Conservation (phyloP, 2,113 vertebrate species). For the Dinomys branickii region DNA sequence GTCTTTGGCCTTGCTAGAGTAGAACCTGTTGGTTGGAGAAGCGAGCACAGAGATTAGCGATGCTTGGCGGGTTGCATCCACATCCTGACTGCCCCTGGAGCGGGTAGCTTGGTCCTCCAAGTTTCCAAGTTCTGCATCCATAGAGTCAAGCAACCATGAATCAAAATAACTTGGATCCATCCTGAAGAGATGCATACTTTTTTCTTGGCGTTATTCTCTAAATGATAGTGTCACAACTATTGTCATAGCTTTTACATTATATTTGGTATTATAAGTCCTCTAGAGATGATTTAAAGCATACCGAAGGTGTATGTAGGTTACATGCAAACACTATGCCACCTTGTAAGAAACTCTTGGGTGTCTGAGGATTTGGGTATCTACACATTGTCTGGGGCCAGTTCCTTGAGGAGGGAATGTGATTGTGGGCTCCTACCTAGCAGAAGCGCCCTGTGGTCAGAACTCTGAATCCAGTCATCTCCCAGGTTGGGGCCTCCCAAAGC, state of each 20-base stretch:
- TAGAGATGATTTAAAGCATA: not conserved
- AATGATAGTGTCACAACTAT: not conserved
- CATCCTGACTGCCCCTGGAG: not conserved
- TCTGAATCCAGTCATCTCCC: not conserved
- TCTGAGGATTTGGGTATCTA: not conserved
- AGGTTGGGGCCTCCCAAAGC: not conserved
- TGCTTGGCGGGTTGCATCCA: not conserved
- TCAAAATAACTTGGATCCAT: not conserved
- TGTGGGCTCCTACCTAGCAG: not conserved
- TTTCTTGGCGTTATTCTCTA: not conserved
- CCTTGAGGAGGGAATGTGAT: not conserved
- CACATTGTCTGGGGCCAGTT: not conserved
- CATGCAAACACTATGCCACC: not conserved
- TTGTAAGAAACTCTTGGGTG: not conserved
- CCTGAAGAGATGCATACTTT: not conserved
- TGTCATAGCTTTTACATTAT: not conserved
- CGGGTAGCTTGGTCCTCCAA: not conserved
- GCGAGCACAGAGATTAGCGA: not conserved
- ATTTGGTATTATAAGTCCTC: not conserved
- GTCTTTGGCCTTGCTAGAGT: not conserved
- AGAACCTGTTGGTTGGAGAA: not conserved
- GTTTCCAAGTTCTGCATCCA: not conserved
- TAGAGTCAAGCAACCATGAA: not conserved
- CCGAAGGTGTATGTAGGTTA: not conserved
- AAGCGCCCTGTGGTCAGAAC: not conserved